Evolutionary conservation across 2,113 vertebrate genomes (phyloP).

Genomic region (Corythornis cristatus): DNA sequence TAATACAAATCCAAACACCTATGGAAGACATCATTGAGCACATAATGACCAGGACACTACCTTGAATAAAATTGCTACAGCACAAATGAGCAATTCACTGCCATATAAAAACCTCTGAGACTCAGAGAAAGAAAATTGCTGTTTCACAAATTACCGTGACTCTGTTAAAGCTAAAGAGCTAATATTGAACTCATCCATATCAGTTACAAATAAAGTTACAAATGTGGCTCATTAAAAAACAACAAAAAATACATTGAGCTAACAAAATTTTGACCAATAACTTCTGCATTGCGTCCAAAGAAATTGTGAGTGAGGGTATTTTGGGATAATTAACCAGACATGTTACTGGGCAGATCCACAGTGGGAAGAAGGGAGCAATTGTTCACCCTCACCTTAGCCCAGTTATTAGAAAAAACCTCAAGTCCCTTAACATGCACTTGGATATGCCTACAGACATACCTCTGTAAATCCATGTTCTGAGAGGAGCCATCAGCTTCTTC

Average conservation of each 20-base stretch:
- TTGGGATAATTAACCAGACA: not conserved
- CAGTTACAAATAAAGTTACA: not conserved
- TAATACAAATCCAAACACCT: conserved; percentile 29
- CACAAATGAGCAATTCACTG: conserved; percentile 16
- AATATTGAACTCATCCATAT: not conserved
- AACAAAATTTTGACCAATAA: not conserved
- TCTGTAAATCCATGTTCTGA: not conserved
- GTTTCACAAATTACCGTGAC: conserved; percentile 11
- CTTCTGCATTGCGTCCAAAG: not conserved
- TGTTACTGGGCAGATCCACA: not conserved
- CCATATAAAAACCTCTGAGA: conserved; percentile 24
- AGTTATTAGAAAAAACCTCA: not conserved
- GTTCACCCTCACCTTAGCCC: not conserved
- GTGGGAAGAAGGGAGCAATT: not conserved
- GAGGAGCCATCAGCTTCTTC: not conserved
- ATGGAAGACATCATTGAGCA: conserved; percentile 1
- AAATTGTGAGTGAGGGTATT: not conserved
- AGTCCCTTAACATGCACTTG: not conserved
- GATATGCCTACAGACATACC: not conserved
- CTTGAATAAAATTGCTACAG: conserved; percentile 9
- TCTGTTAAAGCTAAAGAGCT: not conserved
- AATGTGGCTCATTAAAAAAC: not conserved
- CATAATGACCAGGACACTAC: conserved; percentile 3
- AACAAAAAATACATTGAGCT: not conserved
- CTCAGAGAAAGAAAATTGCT: not conserved